Base-by-base conservation (phyloP, 2,888 invertebrate genomes). In the Erannis defoliaria region DNA sequence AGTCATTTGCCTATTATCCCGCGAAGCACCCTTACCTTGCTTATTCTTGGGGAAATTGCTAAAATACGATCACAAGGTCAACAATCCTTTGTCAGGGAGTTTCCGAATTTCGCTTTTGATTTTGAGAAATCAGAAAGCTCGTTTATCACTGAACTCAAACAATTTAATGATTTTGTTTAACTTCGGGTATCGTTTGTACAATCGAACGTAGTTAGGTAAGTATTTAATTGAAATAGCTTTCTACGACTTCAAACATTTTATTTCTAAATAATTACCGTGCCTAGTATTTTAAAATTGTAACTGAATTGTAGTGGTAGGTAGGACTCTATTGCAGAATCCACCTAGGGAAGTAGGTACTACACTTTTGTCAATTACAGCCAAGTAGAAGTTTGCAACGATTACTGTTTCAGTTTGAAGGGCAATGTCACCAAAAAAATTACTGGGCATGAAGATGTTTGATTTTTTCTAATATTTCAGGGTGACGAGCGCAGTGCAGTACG, bases 21-120 rank as follows among this genome's bases (percentile, higher is more conserved):
- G 14, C 21, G 19, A 38, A 59, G 45, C 14, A 33, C 10, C 40
- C 33, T 21, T 46, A 54, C 59, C 33, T 59, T 45, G 51, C 18
- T 46, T 59, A 48, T 48, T 59, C 42, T 23, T 21, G 19, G 33
- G 40, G 23, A 51, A 40, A 54, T 54, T 16, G 48, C 42, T 51
- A 35, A 35, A 45, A 54, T 14, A 31, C 26, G 42, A 46, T 53
- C 40, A 51, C 29, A 59, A 53, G 45, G 50, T 59, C 46, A 40
- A 45, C 37, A 46, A 53, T 40, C 53, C 45, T 51, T 51, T 51
- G 45, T 59, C 31, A 19, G 21, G 9, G 12, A 26, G 26, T 48
- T 33, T 31, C 38, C 18, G 38, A 40, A 55, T 55, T 45, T 55
- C 35, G 35, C 55, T 55, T 55, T 55, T 55, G 55, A 45, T 55